Conservation (phyloP, 2,797 vertebrate species). For the Artibeus jamaicensis region DNA sequence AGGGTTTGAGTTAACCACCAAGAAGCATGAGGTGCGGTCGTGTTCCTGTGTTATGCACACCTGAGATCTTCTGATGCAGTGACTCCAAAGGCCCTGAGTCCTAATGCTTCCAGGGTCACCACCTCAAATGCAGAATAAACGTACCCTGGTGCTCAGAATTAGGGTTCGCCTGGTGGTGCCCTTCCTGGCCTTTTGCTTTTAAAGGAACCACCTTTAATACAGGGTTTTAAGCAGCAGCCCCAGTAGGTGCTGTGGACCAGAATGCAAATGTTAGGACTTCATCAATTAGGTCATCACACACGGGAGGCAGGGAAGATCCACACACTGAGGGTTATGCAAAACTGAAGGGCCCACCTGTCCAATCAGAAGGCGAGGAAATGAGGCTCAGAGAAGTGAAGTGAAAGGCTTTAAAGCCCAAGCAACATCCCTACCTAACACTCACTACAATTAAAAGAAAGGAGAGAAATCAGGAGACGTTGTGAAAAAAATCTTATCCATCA, state of each 20-base stretch:
- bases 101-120: accelerated
- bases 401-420: background rate
- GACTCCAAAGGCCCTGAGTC: background rate
- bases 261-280: background rate
- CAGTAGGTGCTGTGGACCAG: background rate
- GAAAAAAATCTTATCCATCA: background rate
- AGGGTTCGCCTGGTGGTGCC: background rate
- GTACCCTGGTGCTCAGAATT: background rate
- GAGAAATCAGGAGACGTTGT: background rate
- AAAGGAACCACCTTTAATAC: background rate
- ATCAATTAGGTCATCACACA: background rate
- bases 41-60: background rate
- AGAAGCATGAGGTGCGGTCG: background rate
- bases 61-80: background rate
- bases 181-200: background rate
- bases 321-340: background rate
- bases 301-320: background rate
- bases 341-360: background rate
- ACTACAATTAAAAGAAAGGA: background rate
- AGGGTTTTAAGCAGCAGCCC: background rate
- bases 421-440: background rate
- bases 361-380: background rate
- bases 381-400: background rate
- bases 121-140: background rate
- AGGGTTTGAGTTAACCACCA: background rate